Evolutionary conservation across 2,797 vertebrate species (phyloP).

Genomic region (Hipposideros larvatus): DNA sequence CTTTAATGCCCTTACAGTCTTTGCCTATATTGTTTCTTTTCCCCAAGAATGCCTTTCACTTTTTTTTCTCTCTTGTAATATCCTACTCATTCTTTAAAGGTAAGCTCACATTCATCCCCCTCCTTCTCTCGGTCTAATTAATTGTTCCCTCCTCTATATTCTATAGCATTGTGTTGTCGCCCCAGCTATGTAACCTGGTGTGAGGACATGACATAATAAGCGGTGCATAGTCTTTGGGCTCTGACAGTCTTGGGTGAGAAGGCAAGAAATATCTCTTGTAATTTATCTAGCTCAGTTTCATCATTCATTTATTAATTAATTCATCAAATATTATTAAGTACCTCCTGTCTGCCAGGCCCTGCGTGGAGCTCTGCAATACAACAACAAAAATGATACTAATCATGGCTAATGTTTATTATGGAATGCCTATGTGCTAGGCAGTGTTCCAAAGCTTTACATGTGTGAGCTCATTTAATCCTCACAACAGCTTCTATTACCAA

Average conservation of each 20-base stretch:
- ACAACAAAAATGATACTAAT: not conserved
- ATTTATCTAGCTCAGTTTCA: not conserved
- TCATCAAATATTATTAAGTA: not conserved
- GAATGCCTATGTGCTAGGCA: not conserved
- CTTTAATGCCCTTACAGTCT: too few species aligned
- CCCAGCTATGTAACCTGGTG: not conserved
- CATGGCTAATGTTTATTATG: not conserved
- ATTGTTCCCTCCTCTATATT: not conserved
- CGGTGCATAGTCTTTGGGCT: not conserved
- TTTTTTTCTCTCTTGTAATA: not conserved
- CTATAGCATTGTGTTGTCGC: not conserved
- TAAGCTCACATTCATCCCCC: not conserved
- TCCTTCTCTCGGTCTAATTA: not conserved
- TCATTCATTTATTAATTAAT: not conserved
- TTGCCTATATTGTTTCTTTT: not conserved
- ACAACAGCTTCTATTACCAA: not conserved
- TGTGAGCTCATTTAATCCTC: constrained; percentile 3
- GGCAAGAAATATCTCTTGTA: not conserved
- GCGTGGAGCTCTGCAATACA: not conserved
- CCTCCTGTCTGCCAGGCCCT: not conserved
- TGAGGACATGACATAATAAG: not conserved
- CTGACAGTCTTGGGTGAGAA: not conserved
- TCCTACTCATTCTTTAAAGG: not conserved
- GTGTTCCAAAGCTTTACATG: not conserved
- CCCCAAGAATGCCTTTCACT: not conserved